Evolutionary conservation across 2,797 vertebrate species (phyloP).

Genomic region (Coreius guichenoti): DNA sequence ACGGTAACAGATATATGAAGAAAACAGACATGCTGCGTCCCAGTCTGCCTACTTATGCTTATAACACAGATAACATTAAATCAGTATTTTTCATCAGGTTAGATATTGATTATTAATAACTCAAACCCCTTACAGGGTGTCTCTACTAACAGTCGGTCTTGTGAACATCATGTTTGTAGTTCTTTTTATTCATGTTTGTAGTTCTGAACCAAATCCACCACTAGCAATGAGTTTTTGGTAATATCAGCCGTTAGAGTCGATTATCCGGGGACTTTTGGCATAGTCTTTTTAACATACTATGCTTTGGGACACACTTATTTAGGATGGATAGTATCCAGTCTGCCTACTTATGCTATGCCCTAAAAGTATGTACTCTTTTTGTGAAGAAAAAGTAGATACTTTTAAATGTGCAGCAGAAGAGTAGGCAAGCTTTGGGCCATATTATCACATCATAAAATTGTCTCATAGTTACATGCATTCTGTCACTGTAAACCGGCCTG

Average conservation of each 20-base stretch:
- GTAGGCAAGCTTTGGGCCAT: no score
- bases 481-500: no score
- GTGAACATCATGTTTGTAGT: neutral
- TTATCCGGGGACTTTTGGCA: neutral
- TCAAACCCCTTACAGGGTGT: neutral
- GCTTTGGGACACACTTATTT: no score
- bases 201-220: neutral
- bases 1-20: constrained; percentile 66
- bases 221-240: neutral
- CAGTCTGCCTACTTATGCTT: neutral
- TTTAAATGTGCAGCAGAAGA: no score
- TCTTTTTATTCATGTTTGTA: neutral
- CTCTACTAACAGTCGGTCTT: neutral
- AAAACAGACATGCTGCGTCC: neutral
- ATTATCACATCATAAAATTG: no score
- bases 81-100: neutral
- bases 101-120: neutral
- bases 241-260: neutral
- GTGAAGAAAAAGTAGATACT: no score
- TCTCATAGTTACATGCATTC: no score
- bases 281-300: neutral
- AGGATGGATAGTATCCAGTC: no score
- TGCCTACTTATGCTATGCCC: no score
- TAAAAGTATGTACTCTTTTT: no score
- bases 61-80: neutral